Evolutionary conservation across 1,140 invertebrate genomes (phyloP).

Genomic region (Aphaenogaster floridana): DNA sequence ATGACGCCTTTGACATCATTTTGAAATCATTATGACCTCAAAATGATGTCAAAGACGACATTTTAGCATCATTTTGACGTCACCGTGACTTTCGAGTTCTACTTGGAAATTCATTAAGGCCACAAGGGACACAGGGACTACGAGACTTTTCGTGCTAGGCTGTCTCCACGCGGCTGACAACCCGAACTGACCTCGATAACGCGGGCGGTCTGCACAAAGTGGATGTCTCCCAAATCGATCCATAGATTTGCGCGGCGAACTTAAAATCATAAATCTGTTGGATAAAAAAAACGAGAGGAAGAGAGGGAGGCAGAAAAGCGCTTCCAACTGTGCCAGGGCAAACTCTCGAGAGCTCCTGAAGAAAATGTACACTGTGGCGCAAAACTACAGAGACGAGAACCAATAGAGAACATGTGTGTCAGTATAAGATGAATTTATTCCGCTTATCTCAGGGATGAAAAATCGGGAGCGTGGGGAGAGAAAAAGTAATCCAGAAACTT

Average conservation of each 20-base stretch:
- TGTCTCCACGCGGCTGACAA: constrained; percentile 63
- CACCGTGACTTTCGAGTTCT: too few species aligned
- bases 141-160: constrained; percentile 59
- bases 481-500: neutral
- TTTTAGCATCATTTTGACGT: too few species aligned
- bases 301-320: neutral
- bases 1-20: too few species aligned
- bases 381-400: neutral
- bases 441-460: neutral
- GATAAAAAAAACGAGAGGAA: neutral
- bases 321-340: neutral
- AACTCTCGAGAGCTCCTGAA: neutral
- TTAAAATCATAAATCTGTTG: constrained; percentile 12
- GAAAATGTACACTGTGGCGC: neutral
- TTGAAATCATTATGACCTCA: too few species aligned
- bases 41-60: too few species aligned
- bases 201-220: constrained; percentile 24
- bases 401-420: neutral
- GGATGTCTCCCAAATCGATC: constrained; percentile 22
- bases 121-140: constrained; percentile 30
- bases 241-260: constrained; percentile 1
- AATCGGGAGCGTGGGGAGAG: neutral
- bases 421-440: neutral
- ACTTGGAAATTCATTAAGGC: neutral
- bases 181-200: constrained; percentile 76